Evolutionary conservation across 2,113 vertebrate genomes (phyloP).

Genomic region (Pedionomus torquatus): DNA sequence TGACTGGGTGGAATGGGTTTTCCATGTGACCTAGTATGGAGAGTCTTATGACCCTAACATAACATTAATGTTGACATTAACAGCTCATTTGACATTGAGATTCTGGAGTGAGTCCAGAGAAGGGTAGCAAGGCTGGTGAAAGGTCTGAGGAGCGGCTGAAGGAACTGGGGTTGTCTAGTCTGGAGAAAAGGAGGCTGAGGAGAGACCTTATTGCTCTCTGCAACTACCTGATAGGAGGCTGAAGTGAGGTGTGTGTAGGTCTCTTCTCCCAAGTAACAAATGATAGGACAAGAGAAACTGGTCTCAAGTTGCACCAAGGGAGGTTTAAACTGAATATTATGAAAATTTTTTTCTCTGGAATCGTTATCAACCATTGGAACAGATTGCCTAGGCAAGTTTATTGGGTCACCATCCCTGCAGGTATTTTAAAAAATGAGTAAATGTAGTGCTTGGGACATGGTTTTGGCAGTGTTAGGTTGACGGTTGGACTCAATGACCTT

Average conservation of each 20-base stretch:
- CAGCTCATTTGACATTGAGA: not conserved
- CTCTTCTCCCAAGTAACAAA: too few species aligned
- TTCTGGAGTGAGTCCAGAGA: not conserved
- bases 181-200: not conserved
- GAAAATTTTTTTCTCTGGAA: not conserved
- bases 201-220: not conserved
- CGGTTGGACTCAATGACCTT: not conserved
- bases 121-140: not conserved
- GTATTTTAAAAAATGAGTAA: not conserved
- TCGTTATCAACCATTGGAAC: not conserved
- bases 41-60: not conserved
- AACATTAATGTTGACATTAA: not conserved
- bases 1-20: not conserved
- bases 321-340: not conserved
- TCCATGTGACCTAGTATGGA: not conserved
- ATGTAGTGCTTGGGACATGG: not conserved
- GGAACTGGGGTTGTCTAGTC: not conserved
- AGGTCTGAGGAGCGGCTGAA: not conserved
- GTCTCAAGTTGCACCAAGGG: not conserved
- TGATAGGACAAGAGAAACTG: not conserved
- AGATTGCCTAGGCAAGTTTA: not conserved
- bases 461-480: not conserved
- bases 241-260: too few species aligned
- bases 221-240: too few species aligned
- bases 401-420: not conserved